These are phyloP conservation scores for Pristionchus arcanus DNA, from an alignment of 2,888 invertebrate species.

Conservation along the genomic window DNA sequence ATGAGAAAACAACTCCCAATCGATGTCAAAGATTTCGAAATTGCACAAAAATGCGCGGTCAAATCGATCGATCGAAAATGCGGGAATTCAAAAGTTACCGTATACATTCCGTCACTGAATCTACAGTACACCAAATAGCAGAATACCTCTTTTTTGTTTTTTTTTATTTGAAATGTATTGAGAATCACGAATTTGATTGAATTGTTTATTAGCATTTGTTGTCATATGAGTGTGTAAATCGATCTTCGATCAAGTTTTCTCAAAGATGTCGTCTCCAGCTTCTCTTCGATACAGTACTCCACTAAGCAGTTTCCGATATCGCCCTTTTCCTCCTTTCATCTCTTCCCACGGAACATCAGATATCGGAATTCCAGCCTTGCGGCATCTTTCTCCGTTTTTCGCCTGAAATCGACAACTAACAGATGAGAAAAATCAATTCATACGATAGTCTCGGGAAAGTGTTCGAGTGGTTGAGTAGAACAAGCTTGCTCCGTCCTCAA, in stretches of 20 bases:
- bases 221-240: background rate
- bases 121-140: background rate
- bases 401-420: background rate
- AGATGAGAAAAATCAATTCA: background rate
- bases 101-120: background rate
- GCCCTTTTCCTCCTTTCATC: background rate
- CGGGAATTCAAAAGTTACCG: constrained; percentile 10
- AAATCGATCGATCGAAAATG: constrained; percentile 7
- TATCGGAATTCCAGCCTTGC: background rate
- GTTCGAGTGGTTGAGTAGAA: background rate
- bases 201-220: background rate
- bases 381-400: background rate
- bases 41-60: background rate
- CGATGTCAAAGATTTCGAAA: background rate
- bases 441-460: constrained; percentile 16
- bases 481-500: constrained; percentile 25
- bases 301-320: background rate
- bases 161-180: background rate
- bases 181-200: background rate
- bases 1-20: background rate
- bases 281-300: constrained; percentile 38
- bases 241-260: constrained; percentile 2
- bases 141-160: background rate
- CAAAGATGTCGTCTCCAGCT: background rate
- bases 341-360: background rate